phyloP scores from a whole-genome alignment of 2,113 vertebrate genomes.

The Eulemur macaco region DNA sequence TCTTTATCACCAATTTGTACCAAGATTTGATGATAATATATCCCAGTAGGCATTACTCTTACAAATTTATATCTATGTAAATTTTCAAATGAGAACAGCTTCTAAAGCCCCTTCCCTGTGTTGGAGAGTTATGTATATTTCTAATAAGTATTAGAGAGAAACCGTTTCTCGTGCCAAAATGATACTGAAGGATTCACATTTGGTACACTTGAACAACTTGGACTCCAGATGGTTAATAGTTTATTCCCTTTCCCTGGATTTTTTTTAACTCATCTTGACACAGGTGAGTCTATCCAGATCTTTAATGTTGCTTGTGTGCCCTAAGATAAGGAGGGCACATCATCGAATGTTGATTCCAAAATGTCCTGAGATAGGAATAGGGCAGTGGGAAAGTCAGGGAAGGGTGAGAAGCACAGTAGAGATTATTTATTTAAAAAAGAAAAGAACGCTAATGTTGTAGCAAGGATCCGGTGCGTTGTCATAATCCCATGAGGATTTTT shows the following conservation, averaged over 20 bases:
- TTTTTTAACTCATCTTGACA: slow-evolving; percentile 59
- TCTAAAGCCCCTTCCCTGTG: slow-evolving; percentile 51
- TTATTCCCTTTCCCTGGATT: slow-evolving; percentile 57
- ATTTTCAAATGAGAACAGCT: slow-evolving; percentile 62
- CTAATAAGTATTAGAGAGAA: slow-evolving; percentile 71
- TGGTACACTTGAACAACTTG: slow-evolving; percentile 47
- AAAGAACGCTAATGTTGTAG: slow-evolving; percentile 60
- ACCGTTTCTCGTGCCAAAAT: slow-evolving; percentile 74
- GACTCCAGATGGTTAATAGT: slow-evolving; percentile 60
- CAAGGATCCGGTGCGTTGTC: slow-evolving; percentile 63
- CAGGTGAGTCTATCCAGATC: slow-evolving; percentile 54
- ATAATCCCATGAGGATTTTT: slow-evolving; percentile 60
- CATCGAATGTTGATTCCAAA: slow-evolving; percentile 57
- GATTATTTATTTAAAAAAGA: slow-evolving; percentile 78
- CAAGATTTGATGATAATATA: background rate
- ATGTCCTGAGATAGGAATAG: slow-evolving; percentile 42
- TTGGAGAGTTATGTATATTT: slow-evolving; percentile 60
- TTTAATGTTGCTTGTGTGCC: slow-evolving; percentile 49
- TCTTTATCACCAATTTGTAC: slow-evolving; percentile 20
- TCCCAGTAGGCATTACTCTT: slow-evolving; percentile 49
- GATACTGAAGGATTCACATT: slow-evolving; percentile 63
- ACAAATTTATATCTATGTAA: slow-evolving; percentile 13
- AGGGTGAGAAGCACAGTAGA: slow-evolving; percentile 82
- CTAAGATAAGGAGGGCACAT: background rate
- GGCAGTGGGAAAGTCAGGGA: slow-evolving; percentile 78